Conservation (phyloP, 2,888 invertebrate genomes). For the Leucania comma region DNA sequence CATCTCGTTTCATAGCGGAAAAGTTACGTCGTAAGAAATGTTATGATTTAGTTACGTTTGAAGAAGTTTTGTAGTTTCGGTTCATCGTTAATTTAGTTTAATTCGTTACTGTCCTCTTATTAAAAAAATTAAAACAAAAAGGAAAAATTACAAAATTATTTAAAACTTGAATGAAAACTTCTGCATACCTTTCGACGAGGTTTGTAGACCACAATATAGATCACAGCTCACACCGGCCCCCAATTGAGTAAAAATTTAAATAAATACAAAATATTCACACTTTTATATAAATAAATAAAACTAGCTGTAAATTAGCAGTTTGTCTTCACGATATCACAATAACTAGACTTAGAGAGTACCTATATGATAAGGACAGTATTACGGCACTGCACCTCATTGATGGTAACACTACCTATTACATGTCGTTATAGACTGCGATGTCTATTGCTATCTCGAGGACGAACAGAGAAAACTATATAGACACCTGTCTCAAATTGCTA, state of each 20-base stretch:
- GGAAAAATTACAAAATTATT: no score
- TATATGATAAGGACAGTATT: slow-evolving; percentile 72
- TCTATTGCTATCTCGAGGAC: slow-evolving; percentile 26
- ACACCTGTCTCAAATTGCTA: not conserved
- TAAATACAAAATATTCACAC: slow-evolving; percentile 65
- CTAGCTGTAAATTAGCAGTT: slow-evolving; percentile 77
- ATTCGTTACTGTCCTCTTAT: no score
- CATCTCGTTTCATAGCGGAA: no score
- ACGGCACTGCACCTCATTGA: slow-evolving; percentile 72
- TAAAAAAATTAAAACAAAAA: no score
- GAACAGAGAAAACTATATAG: not conserved
- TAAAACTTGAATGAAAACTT: no score
- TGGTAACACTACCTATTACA: slow-evolving; percentile 45
- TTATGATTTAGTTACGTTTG: no score
- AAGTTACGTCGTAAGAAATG: no score
- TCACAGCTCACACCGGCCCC: slow-evolving; percentile 27
- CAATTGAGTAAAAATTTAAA: slow-evolving; percentile 19
- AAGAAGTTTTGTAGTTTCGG: no score
- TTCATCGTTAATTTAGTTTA: no score
- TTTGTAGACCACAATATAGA: no score
- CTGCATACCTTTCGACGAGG: no score
- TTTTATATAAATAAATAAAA: slow-evolving; percentile 70
- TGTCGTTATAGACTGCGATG: slow-evolving; percentile 31
- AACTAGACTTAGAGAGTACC: slow-evolving; percentile 66
- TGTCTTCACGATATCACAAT: slow-evolving; percentile 73